Percentiles rank a stretch among this genome's conserved stretches.
Evolutionary conservation across 1,140 invertebrate genomes (phyloP).

Genomic region (Ooceraea biroi): DNA sequence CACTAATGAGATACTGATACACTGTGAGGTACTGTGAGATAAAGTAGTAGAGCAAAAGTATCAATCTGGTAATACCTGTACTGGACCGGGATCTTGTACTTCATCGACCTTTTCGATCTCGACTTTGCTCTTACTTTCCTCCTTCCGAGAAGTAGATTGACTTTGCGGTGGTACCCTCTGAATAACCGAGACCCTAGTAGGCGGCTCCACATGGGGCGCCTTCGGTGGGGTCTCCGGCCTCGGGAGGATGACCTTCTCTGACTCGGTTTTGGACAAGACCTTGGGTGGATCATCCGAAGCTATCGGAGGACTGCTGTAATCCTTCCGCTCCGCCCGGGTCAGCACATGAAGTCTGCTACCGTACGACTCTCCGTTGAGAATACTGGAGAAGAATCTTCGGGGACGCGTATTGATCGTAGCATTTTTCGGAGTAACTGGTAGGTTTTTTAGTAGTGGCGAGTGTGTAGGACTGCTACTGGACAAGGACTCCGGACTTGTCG

Average conservation of each 20-base stretch:
- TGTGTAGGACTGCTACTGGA: slow-evolving; percentile 79
- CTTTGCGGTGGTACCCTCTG: slow-evolving; percentile 91
- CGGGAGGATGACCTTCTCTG: slow-evolving; percentile 86
- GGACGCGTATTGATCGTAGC: slow-evolving; percentile 80
- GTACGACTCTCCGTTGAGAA: slow-evolving; percentile 92
- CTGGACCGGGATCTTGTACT: slow-evolving; percentile 84
- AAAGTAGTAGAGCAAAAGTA: too few relatives aligned
- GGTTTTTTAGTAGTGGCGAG: slow-evolving; percentile 82
- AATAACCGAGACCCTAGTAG: slow-evolving; percentile 91
- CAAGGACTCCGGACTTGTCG: slow-evolving; percentile 83
- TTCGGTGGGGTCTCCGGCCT: slow-evolving; percentile 86
- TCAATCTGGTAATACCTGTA: too few relatives aligned
- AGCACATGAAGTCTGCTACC: slow-evolving; percentile 91
- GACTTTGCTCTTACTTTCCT: slow-evolving; percentile 75
- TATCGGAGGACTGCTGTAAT: slow-evolving; percentile 89
- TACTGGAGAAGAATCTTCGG: slow-evolving; percentile 91
- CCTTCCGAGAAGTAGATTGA: slow-evolving; percentile 79
- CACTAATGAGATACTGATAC: too few relatives aligned
- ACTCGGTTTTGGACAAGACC: slow-evolving; percentile 84
- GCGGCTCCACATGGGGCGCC: slow-evolving; percentile 83
- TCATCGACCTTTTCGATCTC: slow-evolving; percentile 65
- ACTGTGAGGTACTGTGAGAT: too few relatives aligned
- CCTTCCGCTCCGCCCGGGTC: slow-evolving; percentile 92
- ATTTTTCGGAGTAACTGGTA: slow-evolving; percentile 57
- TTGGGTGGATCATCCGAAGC: slow-evolving; percentile 82